These are phyloP conservation scores for Gryllus longicercus DNA, from an alignment of 2,888 invertebrate species.

Conservation along the genomic window DNA sequence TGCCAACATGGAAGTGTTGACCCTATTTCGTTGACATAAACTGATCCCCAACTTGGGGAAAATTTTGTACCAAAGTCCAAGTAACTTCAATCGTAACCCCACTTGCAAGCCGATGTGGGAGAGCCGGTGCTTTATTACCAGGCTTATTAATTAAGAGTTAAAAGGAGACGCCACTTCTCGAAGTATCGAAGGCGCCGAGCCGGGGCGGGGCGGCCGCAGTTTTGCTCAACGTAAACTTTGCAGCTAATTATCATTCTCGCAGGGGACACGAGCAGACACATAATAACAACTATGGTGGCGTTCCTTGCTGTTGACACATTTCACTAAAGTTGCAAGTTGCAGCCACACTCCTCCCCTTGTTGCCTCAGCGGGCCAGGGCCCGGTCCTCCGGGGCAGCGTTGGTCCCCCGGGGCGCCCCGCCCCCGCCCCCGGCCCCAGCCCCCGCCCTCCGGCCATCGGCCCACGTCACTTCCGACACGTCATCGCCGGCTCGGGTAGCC, in stretches of 20 bases:
- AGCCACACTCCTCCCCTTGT: not conserved
- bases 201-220: too few species aligned
- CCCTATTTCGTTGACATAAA: too few species aligned
- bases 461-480: too few species aligned
- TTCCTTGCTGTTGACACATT: slow-evolving; percentile 17
- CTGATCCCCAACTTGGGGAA: too few species aligned
- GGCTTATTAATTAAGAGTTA: slow-evolving; percentile 10
- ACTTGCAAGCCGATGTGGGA: not conserved
- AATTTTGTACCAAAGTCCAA: too few species aligned
- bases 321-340: not conserved
- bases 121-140: not conserved
- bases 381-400: too few species aligned
- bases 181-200: not conserved
- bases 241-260: not conserved
- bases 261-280: not conserved
- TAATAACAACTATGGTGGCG: slow-evolving; percentile 11
- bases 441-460: too few species aligned
- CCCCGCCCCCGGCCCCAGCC: not conserved
- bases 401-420: not conserved
- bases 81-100: too few species aligned
- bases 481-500: too few species aligned
- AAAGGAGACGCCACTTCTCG: not conserved
- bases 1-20: too few species aligned
- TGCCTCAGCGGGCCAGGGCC: not conserved
- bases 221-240: not conserved